Evolutionary conservation across 30 jellyfish, hydroid and myxozoan species (phyloP), one percentile per base, ranked within the genome.

Genomic region (Morbakka virulenta): DNA sequence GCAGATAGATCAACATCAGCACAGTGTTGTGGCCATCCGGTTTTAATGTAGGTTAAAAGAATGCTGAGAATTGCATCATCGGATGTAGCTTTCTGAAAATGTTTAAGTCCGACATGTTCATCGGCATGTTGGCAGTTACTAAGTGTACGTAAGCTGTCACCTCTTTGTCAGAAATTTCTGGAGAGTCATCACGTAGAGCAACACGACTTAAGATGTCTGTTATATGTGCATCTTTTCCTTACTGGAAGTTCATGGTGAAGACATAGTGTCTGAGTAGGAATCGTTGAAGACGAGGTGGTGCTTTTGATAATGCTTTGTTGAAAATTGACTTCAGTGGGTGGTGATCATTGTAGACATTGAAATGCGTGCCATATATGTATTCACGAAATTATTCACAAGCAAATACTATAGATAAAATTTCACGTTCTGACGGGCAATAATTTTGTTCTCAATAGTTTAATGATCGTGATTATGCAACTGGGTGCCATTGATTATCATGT

Each of bases 391-490:
- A 29, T 67, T 61, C 77, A 65, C n/a, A n/a, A n/a, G n/a, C n/a
- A n/a, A n/a, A n/a, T n/a, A n/a, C n/a, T n/a, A n/a, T n/a, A n/a
- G n/a, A n/a, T n/a, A n/a, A n/a, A n/a, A n/a, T n/a, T n/a, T n/a
- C n/a, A n/a, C n/a, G n/a, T n/a, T 74, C 86, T 2, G 67, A 69
- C 71, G 48, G 84, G 67, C 85, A 74, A 74, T 83, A 83, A 62
- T 74, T 76, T 22, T 50, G 20, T 57, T 83, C 95, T 35, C 91
- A 32, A 32, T 61, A 21, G 91, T 73, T 51, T 47, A 77, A 62
- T 11, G 92, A 86, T 47, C 89, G 57, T 32, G 87, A 79, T 50
- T 77, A 84, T 28, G 92, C 91, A 53, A 84, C 78, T 3, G 95
- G 95, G 49, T 70, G 41, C 94, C 94, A 81, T 24, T 51, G 81